These are phyloP conservation scores for Ricordea florida DNA, from an alignment of 92 coral and sea anemone species.

Conservation along the genomic window DNA sequence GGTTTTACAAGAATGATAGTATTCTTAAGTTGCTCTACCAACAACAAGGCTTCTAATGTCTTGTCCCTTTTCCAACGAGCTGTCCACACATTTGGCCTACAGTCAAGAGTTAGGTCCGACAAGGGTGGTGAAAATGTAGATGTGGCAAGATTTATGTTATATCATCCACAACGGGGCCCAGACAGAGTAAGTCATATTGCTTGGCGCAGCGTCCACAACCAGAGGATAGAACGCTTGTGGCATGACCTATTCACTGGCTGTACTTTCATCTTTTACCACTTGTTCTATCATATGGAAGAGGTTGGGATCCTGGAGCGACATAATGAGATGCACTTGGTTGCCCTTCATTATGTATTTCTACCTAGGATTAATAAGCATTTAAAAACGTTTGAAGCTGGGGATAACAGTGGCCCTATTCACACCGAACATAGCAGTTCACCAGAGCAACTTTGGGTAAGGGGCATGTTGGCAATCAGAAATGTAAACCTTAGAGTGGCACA, in stretches of 20 bases:
- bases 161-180: conserved; percentile 27
- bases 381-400: no score
- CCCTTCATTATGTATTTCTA: conserved; percentile 42
- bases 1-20: conserved; percentile 19
- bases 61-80: background rate
- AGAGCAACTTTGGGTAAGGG: no score
- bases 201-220: conserved; percentile 21
- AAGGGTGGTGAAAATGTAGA: conserved; percentile 33
- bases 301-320: conserved; percentile 33
- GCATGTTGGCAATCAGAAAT: no score
- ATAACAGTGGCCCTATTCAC: no score
- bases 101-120: conserved; percentile 5
- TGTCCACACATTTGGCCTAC: conserved; percentile 7
- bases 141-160: conserved; percentile 24
- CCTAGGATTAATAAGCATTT: conserved; percentile 2
- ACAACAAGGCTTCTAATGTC: conserved; percentile 10
- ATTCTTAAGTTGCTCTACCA: background rate
- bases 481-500: no score
- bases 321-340: conserved; percentile 29
- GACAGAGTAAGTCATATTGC: conserved; percentile 31
- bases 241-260: conserved; percentile 45
- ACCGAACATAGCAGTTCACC: no score
- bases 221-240: conserved; percentile 23
- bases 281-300: conserved; percentile 39
- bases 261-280: conserved; percentile 34